Conservation (phyloP, 2,888 invertebrate genomes). For the Lobophora halterata region DNA sequence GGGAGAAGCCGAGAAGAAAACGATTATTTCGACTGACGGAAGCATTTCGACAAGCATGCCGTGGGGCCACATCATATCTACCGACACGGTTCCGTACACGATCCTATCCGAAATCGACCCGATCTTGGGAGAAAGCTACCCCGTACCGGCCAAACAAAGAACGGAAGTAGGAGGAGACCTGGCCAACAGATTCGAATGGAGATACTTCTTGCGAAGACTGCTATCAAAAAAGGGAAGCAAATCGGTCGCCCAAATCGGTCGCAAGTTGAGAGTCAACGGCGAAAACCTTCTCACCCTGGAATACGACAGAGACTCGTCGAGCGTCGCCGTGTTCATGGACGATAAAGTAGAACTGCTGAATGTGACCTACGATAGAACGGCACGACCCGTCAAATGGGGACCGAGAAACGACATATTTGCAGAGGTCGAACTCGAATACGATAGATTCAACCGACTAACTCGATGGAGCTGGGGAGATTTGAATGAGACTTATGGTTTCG, state of each 20-base stretch:
- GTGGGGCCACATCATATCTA: constrained; percentile 93
- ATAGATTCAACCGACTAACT: constrained; percentile 92
- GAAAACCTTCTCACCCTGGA: constrained; percentile 94
- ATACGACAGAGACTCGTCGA: constrained; percentile 93
- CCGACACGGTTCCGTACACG: constrained; percentile 95
- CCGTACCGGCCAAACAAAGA: constrained; percentile 93
- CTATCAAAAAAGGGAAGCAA: constrained; percentile 83
- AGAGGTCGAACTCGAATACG: constrained; percentile 95
- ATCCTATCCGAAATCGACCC: constrained; percentile 94
- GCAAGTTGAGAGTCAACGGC: constrained; percentile 93
- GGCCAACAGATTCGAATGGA: constrained; percentile 97
- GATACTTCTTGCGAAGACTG: constrained; percentile 92
- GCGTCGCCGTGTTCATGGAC: constrained; percentile 92
- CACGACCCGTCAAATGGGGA: constrained; percentile 91
- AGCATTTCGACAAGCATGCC: constrained; percentile 90
- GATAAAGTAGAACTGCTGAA: constrained; percentile 92
- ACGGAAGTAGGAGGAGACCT: constrained; percentile 94
- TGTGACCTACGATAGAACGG: constrained; percentile 92
- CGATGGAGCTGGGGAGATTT: constrained; percentile 97
- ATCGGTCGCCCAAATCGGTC: constrained; percentile 90
- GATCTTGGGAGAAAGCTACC: constrained; percentile 93
- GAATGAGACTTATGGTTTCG: constrained; percentile 94
- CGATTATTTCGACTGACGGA: constrained; percentile 90
- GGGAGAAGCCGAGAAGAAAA: constrained; percentile 91
- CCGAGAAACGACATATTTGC: constrained; percentile 93